These are phyloP conservation scores for Drosophila pseudotakahashii DNA, from an alignment of 2,888 invertebrate genomes.

Conservation along the genomic window DNA sequence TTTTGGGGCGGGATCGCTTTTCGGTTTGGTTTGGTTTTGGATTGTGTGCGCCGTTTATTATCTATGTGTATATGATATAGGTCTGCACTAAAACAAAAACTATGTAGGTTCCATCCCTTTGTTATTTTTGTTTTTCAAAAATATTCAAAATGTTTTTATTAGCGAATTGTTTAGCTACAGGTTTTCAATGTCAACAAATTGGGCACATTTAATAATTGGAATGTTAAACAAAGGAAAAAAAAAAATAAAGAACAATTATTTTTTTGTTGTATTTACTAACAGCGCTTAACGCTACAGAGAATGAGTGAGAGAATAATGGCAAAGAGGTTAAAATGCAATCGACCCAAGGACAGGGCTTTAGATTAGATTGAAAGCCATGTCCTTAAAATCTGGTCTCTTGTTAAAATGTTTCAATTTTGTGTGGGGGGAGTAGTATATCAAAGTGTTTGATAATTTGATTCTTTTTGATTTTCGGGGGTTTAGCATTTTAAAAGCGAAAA, in stretches of 20 bases:
- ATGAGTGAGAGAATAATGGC: slow-evolving; percentile 29
- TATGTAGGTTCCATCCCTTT: slow-evolving; percentile 30
- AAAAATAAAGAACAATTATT: slow-evolving; percentile 64
- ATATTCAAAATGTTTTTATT: slow-evolving; percentile 65
- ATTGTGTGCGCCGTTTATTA: slow-evolving; percentile 59
- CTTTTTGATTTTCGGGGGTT: slow-evolving; percentile 12
- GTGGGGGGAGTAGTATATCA: slow-evolving; percentile 4
- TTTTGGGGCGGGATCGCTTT: slow-evolving; percentile 31
- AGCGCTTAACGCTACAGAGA: slow-evolving; percentile 38
- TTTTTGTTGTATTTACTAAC: slow-evolving; percentile 78
- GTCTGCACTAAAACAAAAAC: slow-evolving; percentile 66
- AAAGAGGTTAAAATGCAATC: slow-evolving; percentile 24
- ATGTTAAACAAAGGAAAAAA: slow-evolving; percentile 35
- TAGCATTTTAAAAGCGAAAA: slow-evolving; percentile 80
- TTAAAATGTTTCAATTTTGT: slow-evolving; percentile 24
- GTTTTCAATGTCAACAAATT: slow-evolving; percentile 78
- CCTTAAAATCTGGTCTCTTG: slow-evolving; percentile 4
- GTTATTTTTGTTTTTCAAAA: slow-evolving; percentile 53
- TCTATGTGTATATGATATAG: slow-evolving; percentile 35
- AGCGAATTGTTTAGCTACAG: slow-evolving; percentile 85
- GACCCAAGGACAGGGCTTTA: slow-evolving; percentile 24
- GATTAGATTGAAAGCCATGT: background rate
- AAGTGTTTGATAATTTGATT: slow-evolving; percentile 27
- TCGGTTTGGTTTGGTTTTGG: slow-evolving; percentile 21
- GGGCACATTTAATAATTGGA: slow-evolving; percentile 67